These are phyloP conservation scores for Laticauda laticaudata DNA, from an alignment of 2,113 vertebrate genomes.

Conservation along the genomic window DNA sequence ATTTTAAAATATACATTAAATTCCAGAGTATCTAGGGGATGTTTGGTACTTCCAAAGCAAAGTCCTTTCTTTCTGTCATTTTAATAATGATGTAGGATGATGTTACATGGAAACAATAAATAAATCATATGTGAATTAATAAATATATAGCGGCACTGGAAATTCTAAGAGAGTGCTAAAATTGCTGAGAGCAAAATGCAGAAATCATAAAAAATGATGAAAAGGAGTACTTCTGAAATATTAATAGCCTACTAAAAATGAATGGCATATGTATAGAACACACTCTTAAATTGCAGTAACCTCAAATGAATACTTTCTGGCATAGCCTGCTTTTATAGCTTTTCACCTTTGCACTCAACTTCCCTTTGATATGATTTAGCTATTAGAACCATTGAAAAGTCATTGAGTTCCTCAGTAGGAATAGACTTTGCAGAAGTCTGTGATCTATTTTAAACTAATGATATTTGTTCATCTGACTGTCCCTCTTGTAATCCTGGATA, in stretches of 20 bases:
- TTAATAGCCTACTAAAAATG: conserved; percentile 47
- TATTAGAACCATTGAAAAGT: conserved; percentile 27
- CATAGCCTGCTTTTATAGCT: conserved; percentile 20
- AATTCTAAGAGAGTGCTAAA: conserved; percentile 36
- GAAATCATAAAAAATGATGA: conserved; percentile 22
- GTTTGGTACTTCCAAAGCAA: neutral
- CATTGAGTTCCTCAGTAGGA: conserved; percentile 12
- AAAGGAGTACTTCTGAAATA: conserved; percentile 44
- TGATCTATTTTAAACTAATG: conserved; percentile 53
- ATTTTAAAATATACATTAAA: neutral
- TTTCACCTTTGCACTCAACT: conserved; percentile 25
- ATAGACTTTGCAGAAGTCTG: conserved; percentile 26
- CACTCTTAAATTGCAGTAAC: conserved; percentile 26
- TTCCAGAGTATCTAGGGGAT: neutral
- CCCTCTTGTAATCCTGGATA: conserved; percentile 30
- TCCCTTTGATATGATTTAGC: conserved; percentile 40
- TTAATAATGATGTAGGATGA: neutral
- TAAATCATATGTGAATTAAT: conserved; percentile 3
- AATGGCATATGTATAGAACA: conserved; percentile 19
- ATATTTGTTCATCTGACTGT: conserved; percentile 50
- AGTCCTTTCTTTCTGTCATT: neutral
- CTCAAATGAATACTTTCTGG: conserved; percentile 39
- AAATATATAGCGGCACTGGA: conserved; percentile 29
- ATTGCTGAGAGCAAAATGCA: conserved; percentile 46
- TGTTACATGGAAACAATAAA: neutral